Evolutionary conservation across 2,888 invertebrate genomes (phyloP), one percentile per base, ranked within the genome.

Genomic region (Callosobruchus maculatus): DNA sequence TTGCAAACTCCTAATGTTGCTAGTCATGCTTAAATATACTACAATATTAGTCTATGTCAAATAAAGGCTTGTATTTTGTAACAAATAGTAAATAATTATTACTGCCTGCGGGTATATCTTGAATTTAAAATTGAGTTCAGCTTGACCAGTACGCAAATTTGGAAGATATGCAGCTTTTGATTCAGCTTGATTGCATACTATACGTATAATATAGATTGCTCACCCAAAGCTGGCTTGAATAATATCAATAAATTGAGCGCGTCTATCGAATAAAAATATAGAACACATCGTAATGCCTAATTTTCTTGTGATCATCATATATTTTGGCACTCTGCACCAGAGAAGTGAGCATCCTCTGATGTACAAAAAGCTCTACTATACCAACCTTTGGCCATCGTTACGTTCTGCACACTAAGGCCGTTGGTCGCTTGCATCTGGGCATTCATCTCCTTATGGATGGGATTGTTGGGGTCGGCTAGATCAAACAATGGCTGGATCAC

Each of bases 401-500:
- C 76, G 22, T 72, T 79, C 67, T 76, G 77, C 2, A 72, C 72
- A 74, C 73, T 80, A 71, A 78, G 72, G 73, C 85, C 84, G 77
- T 84, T 85, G 26, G 84, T 80, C 81, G 89, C 89, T 75, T 85
- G 88, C 78, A 87, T 87, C 75, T 89, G 88, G 20, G 77, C 78
- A 26, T 80, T 80, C 30, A 86, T 74, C 78, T 87, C 87, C 76
- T 86, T 86, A 81, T 95, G 93, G 71, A 95, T 91, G 0, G 95
- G 95, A 87, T 95, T 95, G 85, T 94, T 95, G 0, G 97, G 96
- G 86, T 97, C 96, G 0, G 96, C 96, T 86, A 97, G 90, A 87
- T 97, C 97, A 83, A 97, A 92, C 73, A 97, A 89, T 0, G 97
- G 97, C 83, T 97, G 97, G 79, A 99, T 96, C 0, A 97, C 95